Evolutionary conservation across 2,113 vertebrate genomes (phyloP).

Genomic region (Melanocharis versteri): DNA sequence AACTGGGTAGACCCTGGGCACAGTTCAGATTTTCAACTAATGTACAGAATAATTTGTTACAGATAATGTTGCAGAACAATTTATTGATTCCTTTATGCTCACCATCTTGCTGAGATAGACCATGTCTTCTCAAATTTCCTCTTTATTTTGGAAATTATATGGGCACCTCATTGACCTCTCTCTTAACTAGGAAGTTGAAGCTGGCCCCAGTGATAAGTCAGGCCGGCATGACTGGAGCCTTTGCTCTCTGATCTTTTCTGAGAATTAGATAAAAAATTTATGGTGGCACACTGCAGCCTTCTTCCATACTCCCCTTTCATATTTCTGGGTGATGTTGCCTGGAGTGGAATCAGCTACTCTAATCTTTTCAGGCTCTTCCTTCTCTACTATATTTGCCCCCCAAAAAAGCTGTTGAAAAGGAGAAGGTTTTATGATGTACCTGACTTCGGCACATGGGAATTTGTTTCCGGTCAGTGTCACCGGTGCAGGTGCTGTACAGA

Average conservation of each 20-base stretch:
- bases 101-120: not conserved
- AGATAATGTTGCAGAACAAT: not conserved
- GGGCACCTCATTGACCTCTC: not conserved
- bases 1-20: not conserved
- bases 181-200: not conserved
- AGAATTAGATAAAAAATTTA: not conserved
- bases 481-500: rapidly evolving
- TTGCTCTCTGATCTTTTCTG: not conserved
- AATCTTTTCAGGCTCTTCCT: not conserved
- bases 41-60: not conserved
- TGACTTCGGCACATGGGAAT: not conserved
- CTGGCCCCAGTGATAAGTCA: not conserved
- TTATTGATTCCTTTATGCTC: not conserved
- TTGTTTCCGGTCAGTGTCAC: not conserved
- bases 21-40: not conserved
- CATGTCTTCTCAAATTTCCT: not conserved
- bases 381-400: not conserved
- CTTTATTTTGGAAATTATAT: not conserved
- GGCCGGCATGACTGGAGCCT: not conserved
- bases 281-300: not conserved
- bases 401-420: not conserved
- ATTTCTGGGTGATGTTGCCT: not conserved
- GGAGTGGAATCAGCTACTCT: not conserved
- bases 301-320: not conserved
- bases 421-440: not conserved